Base-by-base conservation (phyloP, 2,113 vertebrate species). In the Porphyrio hochstetteri region DNA sequence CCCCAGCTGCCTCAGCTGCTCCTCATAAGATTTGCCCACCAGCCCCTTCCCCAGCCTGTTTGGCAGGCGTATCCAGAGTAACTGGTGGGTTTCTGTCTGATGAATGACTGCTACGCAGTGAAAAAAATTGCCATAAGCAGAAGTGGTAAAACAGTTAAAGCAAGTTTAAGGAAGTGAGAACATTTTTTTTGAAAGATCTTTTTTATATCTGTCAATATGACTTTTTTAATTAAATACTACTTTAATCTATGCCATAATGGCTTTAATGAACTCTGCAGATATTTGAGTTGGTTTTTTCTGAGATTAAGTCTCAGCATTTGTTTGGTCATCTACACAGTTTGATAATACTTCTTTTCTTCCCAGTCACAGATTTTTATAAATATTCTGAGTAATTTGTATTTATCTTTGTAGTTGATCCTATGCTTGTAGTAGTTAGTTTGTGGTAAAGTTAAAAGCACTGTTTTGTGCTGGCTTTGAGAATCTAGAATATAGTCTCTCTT, bases 401-500 rank as follows among this genome's bases (percentile, higher is more conserved):
- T 55, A 71, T 33, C 69, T 88, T 76, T 81, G 40, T 63, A 77
- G 79, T 33, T 88, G 18, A 23, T 74, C 42, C 68, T 92, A 1
- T 2, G 1, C 21, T 85, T 2, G 0, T 0, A 0, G 14, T 75
- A 79, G 40, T 16, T 82, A 53, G 7, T 84, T 69, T 79, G 50
- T 74, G 79, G 38, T 72, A 7, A 80, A 79, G 35, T 52, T 85
- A 56, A 61, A 82, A 90, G 67, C 4, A 1, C 25, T 17, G 12
- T 87, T 77, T 61, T 19, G 40, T 88, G 31, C 31, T 86, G 50
- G 8, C 75, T 88, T 79, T 78, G 33, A 86, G 36, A 85, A 19
- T 82, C n/a, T 57, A 36, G 23, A 74, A 42, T 88, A 40, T 48
- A 29, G 16, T 71, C 36, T 92, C 56, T 68, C 40, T 64, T 89